Percentiles rank a stretch among this genome's conserved stretches.
phyloP scores from a whole-genome alignment of 2,888 invertebrate genomes.

The Mythimna loreyi region DNA sequence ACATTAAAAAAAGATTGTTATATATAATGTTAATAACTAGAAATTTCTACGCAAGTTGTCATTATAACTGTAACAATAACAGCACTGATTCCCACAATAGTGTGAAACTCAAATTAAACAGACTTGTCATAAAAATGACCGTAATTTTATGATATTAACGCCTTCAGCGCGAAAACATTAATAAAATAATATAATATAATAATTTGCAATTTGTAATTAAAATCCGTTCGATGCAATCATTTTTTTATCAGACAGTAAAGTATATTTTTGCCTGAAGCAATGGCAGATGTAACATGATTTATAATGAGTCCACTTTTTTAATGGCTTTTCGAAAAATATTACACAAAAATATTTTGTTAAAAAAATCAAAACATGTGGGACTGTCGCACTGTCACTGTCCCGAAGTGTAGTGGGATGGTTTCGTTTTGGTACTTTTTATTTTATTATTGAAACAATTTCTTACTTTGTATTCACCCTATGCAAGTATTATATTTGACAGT shows the following conservation, averaged over 20 bases:
- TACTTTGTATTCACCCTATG: too few species aligned
- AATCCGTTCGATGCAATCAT: constrained; percentile 38
- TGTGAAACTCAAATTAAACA: constrained; percentile 32
- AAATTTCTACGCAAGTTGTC: neutral
- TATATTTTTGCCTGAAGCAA: constrained; percentile 71
- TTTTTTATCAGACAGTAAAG: constrained; percentile 69
- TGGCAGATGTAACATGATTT: constrained; percentile 88
- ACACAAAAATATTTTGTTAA: constrained; percentile 75
- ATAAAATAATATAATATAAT: constrained; percentile 43
- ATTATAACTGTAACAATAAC: constrained; percentile 26
- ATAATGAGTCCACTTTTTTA: constrained; percentile 81
- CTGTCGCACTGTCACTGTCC: constrained; percentile 77
- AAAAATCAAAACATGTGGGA: constrained; percentile 87
- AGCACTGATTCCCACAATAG: constrained; percentile 29
- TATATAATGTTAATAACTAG: neutral
- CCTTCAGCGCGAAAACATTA: constrained; percentile 39
- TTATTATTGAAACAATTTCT: neutral
- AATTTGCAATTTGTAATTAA: constrained; percentile 50
- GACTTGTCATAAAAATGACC: constrained; percentile 35
- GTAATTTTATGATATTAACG: constrained; percentile 35
- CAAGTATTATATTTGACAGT: too few species aligned
- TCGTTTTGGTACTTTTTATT: constrained; percentile 68
- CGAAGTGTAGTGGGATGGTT: constrained; percentile 37
- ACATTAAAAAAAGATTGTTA: too few species aligned
- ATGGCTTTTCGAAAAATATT: constrained; percentile 88